Evolutionary conservation across 1,140 invertebrate genomes (phyloP).

Genomic region (Thalassaphorura encarpata): DNA sequence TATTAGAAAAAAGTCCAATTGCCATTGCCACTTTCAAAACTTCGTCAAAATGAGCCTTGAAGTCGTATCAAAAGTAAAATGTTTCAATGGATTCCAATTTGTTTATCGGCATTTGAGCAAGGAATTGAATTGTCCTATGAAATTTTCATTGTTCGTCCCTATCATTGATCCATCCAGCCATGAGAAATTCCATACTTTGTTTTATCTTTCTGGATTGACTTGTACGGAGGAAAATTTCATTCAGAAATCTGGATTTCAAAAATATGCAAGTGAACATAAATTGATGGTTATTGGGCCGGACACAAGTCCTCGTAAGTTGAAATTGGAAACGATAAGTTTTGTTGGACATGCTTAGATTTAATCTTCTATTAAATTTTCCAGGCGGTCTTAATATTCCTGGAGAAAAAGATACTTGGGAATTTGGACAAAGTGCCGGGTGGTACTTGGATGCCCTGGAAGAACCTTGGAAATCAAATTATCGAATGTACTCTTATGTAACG

Average conservation of each 20-base stretch:
- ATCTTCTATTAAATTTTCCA: constrained; percentile 33
- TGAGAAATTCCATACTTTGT: constrained; percentile 72
- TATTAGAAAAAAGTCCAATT: neutral
- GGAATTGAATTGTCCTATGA: constrained; percentile 78
- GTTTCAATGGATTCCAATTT: constrained; percentile 74
- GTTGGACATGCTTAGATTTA: neutral
- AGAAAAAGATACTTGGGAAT: constrained; percentile 83
- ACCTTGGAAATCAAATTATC: constrained; percentile 88
- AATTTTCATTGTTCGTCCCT: constrained; percentile 83
- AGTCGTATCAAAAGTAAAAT: constrained; percentile 53
- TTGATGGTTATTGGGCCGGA: constrained; percentile 59
- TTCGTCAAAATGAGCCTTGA: constrained; percentile 23
- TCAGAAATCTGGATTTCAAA: constrained; percentile 86
- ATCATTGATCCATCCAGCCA: constrained; percentile 32
- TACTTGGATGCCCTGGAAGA: constrained; percentile 86
- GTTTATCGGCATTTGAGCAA: constrained; percentile 52
- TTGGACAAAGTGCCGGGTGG: constrained; percentile 91
- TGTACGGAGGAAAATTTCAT: constrained; percentile 90
- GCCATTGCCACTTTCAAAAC: neutral
- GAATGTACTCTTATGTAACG: constrained; percentile 95
- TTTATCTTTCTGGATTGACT: constrained; percentile 80
- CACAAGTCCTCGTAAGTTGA: constrained; percentile 26
- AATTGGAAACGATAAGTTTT: neutral
- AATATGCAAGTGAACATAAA: constrained; percentile 67
- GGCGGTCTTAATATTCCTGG: constrained; percentile 77